Conservation (phyloP, 2,888 invertebrate genomes). For the Glaucopsyche alexis region DNA sequence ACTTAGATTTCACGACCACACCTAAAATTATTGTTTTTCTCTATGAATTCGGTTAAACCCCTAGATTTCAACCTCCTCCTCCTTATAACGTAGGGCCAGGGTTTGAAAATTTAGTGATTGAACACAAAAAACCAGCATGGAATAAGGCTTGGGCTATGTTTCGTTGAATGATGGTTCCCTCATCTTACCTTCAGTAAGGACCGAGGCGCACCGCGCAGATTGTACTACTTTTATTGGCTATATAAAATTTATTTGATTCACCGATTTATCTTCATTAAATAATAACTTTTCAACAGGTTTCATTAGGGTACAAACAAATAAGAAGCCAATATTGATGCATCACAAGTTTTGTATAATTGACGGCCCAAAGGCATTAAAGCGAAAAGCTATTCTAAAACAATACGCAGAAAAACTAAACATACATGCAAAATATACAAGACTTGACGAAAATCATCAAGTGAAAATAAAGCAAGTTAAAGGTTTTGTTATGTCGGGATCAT, state of each 20-base stretch:
- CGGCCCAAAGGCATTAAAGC: slow-evolving; percentile 67
- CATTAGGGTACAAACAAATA: slow-evolving; percentile 71
- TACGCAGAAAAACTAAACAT: slow-evolving; percentile 69
- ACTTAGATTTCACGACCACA: too few relatives aligned
- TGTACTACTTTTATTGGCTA: too few relatives aligned
- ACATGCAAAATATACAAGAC: slow-evolving; percentile 55
- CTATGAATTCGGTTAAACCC: too few relatives aligned
- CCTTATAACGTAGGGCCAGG: too few relatives aligned
- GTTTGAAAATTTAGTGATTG: too few relatives aligned
- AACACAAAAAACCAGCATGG: too few relatives aligned
- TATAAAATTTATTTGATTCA: slow-evolving; percentile 10
- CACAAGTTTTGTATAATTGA: slow-evolving; percentile 89
- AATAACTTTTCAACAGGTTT: slow-evolving; percentile 57
- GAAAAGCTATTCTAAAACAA: slow-evolving; percentile 61
- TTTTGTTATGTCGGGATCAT: slow-evolving; percentile 84
- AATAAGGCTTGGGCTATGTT: too few relatives aligned
- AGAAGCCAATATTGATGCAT: slow-evolving; percentile 84
- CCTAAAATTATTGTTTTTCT: too few relatives aligned
- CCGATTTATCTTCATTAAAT: neutral
- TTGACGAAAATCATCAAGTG: slow-evolving; percentile 44
- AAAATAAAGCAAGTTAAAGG: slow-evolving; percentile 57
- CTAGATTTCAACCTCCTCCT: too few relatives aligned
- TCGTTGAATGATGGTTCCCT: too few relatives aligned
- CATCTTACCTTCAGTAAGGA: too few relatives aligned
- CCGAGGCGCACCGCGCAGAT: too few relatives aligned